These are phyloP conservation scores for Rhabdophis nuchalis DNA, from an alignment of 2,797 vertebrate genomes.

Conservation along the genomic window DNA sequence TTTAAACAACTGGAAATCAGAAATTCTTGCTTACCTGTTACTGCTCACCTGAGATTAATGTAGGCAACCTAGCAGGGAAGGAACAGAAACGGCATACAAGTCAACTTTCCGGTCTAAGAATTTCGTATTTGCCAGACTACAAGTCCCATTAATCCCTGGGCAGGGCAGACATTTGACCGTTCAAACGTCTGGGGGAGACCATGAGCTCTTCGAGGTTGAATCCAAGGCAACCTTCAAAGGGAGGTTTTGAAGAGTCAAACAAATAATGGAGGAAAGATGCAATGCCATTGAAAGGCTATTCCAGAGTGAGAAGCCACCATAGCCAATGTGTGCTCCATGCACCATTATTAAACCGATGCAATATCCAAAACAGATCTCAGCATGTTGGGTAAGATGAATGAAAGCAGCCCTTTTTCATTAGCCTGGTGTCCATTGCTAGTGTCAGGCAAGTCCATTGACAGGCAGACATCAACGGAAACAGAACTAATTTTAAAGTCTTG, in stretches of 20 bases:
- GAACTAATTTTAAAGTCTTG: not conserved
- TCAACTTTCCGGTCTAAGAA: not conserved
- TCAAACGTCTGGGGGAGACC: not conserved
- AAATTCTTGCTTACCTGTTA: not conserved
- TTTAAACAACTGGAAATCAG: not conserved
- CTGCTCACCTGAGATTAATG: not conserved
- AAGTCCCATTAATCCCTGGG: not conserved
- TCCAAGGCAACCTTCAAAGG: not conserved
- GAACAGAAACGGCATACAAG: not conserved
- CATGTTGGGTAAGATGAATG: not conserved
- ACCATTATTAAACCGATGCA: not conserved
- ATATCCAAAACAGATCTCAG: not conserved
- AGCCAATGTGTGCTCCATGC: not conserved
- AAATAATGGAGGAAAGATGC: not conserved
- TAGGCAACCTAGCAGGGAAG: not conserved
- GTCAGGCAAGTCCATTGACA: not conserved
- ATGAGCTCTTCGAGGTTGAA: not conserved
- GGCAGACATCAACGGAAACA: not conserved
- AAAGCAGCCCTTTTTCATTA: not conserved
- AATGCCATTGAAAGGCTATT: not conserved
- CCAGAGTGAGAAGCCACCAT: not conserved
- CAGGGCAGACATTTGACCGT: not conserved
- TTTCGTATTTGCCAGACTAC: not conserved
- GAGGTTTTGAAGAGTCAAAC: not conserved
- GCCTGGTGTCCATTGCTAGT: not conserved